Conservation (phyloP, 2,797 vertebrate genomes). For the Prionace glauca region DNA sequence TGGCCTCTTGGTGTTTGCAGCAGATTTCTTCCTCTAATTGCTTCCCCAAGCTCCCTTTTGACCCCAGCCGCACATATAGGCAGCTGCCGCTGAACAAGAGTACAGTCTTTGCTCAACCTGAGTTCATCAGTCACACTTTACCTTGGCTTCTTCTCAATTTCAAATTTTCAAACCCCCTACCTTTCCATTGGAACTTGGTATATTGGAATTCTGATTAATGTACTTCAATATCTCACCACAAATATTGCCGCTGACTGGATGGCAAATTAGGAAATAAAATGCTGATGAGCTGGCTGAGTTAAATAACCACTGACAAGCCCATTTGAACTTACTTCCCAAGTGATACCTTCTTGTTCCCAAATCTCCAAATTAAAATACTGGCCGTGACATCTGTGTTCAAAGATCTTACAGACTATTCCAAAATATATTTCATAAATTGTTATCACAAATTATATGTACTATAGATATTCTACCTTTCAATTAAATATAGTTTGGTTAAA, state of each 20-base stretch:
- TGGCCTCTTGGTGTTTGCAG: not conserved
- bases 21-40: not conserved
- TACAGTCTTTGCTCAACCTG: not conserved
- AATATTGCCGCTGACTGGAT: no score
- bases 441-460: not conserved
- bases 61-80: not conserved
- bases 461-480: not conserved
- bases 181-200: not conserved
- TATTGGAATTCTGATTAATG: not conserved
- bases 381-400: not conserved
- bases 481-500: not conserved
- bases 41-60: not conserved
- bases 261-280: not conserved
- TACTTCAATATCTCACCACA: not conserved
- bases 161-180: not conserved
- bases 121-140: not conserved
- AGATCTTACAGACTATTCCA: not conserved
- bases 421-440: not conserved
- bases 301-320: not conserved
- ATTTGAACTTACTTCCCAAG: not conserved
- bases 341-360: not conserved
- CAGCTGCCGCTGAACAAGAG: not conserved
- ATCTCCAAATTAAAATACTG: not conserved
- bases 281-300: not conserved
- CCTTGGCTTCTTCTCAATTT: not conserved